These are phyloP conservation scores for Lophura nycthemera DNA, from an alignment of 2,113 vertebrate genomes.

Conservation along the genomic window DNA sequence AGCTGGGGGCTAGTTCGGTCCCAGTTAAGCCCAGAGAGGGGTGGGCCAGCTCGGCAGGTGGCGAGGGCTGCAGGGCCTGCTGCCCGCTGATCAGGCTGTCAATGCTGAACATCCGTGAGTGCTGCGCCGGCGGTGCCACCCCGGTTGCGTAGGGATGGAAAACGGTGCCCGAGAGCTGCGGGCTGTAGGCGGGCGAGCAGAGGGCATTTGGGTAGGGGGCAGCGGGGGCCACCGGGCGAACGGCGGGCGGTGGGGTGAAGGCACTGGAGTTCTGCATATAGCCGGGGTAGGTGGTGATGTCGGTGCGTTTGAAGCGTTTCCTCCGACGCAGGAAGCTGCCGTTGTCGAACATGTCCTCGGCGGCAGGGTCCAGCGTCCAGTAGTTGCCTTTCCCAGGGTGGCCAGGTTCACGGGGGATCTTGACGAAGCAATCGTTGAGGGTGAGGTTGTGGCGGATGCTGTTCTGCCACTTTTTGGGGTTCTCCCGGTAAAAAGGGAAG, in stretches of 20 bases:
- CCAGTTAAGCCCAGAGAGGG: slow-evolving; percentile 77
- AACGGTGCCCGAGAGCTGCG: slow-evolving; percentile 40
- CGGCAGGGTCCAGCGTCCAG: slow-evolving; percentile 94
- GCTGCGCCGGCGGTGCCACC: slow-evolving; percentile 61
- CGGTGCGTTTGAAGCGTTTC: slow-evolving; percentile 95
- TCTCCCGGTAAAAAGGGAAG: slow-evolving; percentile 96
- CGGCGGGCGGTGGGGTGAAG: slow-evolving; percentile 81
- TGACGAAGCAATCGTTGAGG: slow-evolving; percentile 97
- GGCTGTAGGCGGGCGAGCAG: slow-evolving; percentile 9
- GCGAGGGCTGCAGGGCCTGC: slow-evolving; percentile 78
- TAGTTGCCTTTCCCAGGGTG: slow-evolving; percentile 96
- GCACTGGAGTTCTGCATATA: slow-evolving; percentile 91
- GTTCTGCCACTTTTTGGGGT: slow-evolving; percentile 98
- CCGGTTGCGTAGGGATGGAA: slow-evolving; percentile 44
- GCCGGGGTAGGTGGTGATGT: slow-evolving; percentile 89
- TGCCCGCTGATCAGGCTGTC: slow-evolving; percentile 92
- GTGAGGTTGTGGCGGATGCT: slow-evolving; percentile 96
- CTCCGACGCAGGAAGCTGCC: slow-evolving; percentile 91
- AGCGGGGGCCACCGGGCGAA: slow-evolving; percentile 42
- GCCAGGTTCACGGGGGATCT: slow-evolving; percentile 93
- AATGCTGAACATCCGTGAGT: slow-evolving; percentile 91
- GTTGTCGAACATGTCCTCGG: slow-evolving; percentile 96
- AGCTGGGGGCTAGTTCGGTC: slow-evolving; percentile 78
- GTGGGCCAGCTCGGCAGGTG: slow-evolving; percentile 75
- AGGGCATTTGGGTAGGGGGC: slow-evolving; percentile 53